A percentile compares a stretch with the other conserved stretches of the same genome.
phyloP scores from a whole-genome alignment of 2,797 vertebrate species.

The Sternotherus odoratus region DNA sequence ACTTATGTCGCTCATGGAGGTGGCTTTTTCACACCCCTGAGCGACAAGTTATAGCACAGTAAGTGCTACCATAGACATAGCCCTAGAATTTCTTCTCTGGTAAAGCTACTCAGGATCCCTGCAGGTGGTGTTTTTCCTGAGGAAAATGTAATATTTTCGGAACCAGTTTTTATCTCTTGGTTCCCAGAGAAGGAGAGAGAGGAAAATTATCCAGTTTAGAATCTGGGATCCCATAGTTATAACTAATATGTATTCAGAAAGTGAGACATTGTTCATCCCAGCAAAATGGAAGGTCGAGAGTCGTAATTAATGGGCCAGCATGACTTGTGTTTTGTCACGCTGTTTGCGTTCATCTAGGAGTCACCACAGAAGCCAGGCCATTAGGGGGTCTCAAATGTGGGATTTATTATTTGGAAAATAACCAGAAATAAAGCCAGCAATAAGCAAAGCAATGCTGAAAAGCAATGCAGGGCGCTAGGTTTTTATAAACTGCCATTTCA shows the following conservation, averaged over 20 bases:
- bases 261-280: neutral
- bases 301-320: rapidly evolving
- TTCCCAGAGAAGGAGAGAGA: neutral
- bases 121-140: neutral
- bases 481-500: neutral
- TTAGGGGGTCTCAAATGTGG: neutral
- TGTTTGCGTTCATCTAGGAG: neutral
- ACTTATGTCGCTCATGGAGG: too few species aligned
- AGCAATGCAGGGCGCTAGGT: neutral
- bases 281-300: neutral
- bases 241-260: neutral
- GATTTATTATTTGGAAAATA: neutral
- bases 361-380: neutral
- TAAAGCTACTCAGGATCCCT: neutral
- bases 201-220: neutral
- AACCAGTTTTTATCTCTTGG: neutral
- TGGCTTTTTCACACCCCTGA: too few species aligned
- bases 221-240: rapidly evolving
- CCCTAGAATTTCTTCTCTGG: neutral
- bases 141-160: neutral
- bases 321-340: neutral
- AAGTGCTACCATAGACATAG: too few species aligned
- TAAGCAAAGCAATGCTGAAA: neutral
- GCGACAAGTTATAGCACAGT: too few species aligned
- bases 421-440: neutral